Percentiles rank a stretch among this genome's conserved stretches.
phyloP scores from a whole-genome alignment of 2,888 invertebrate genomes.

The Tholera decimalis region DNA sequence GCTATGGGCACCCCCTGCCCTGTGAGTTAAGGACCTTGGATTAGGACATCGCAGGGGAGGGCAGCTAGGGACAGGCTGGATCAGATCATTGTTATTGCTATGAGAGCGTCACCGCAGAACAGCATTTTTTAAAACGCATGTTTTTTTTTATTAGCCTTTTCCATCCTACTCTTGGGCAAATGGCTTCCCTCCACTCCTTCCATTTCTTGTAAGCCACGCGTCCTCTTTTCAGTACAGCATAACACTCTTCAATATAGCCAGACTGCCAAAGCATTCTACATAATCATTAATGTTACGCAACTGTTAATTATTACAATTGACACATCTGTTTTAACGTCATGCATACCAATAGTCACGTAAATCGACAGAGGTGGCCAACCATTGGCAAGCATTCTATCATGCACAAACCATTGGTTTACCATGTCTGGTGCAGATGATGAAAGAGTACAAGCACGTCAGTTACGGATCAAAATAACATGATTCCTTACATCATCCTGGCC shows the following conservation, averaged over 20 bases:
- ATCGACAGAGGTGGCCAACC: neutral
- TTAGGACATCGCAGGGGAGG: no score
- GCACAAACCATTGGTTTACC: neutral
- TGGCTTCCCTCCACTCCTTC: no score
- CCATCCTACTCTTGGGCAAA: no score
- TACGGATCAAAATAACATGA: conserved; percentile 40
- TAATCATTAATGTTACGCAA: neutral
- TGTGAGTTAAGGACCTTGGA: no score
- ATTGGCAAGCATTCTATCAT: neutral
- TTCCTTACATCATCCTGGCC: conserved; percentile 44
- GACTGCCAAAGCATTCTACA: neutral
- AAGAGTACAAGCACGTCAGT: neutral
- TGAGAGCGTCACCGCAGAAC: no score
- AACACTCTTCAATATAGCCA: neutral
- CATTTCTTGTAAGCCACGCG: no score
- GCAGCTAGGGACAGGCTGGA: no score
- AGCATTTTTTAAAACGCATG: no score
- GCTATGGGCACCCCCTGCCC: no score
- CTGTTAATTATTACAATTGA: neutral
- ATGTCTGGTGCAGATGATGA: neutral
- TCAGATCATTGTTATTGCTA: no score
- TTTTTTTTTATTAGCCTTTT: no score
- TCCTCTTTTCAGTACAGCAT: no score
- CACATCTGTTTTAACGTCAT: neutral
- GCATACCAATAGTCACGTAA: neutral